These are phyloP conservation scores for Netelia fuscicornis DNA, from an alignment of 2,888 invertebrate species.

Conservation along the genomic window DNA sequence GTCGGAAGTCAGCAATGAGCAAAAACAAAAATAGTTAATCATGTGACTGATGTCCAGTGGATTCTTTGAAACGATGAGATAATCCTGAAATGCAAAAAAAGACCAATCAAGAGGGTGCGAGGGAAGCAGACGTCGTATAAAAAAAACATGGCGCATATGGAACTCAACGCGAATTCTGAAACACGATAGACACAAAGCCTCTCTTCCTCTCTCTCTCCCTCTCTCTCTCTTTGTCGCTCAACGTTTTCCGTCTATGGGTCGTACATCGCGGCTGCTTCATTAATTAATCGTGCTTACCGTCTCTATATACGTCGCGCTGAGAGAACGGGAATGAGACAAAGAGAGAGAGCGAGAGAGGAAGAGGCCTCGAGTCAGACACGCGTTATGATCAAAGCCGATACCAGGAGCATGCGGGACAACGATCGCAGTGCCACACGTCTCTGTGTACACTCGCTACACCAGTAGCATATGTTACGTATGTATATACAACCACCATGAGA, in stretches of 20 bases:
- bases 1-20: too few relatives aligned
- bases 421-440: conserved; percentile 35
- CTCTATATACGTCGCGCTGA: conserved; percentile 7
- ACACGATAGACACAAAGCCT: conserved; percentile 62
- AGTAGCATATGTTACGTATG: neutral
- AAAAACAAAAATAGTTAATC: neutral
- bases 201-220: conserved; percentile 41
- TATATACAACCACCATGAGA: conserved; percentile 8
- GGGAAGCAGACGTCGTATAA: conserved; percentile 28
- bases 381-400: conserved; percentile 76
- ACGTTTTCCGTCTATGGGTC: conserved; percentile 56
- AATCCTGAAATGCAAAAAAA: conserved; percentile 21
- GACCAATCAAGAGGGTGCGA: conserved; percentile 32
- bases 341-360: conserved; percentile 38
- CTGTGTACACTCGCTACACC: conserved; percentile 73
- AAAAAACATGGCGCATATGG: conserved; percentile 34
- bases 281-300: conserved; percentile 65
- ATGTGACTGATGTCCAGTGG: conserved; percentile 28
- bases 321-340: conserved; percentile 6
- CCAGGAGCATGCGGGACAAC: conserved; percentile 39
- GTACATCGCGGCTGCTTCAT: conserved; percentile 58
- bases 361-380: conserved; percentile 70
- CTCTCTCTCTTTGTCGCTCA: conserved; percentile 22
- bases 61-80: conserved; percentile 36
- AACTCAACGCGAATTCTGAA: conserved; percentile 50